Evolutionary conservation across 2,797 vertebrate genomes (phyloP).

Genomic region (Rhinatrema bivittatum): DNA sequence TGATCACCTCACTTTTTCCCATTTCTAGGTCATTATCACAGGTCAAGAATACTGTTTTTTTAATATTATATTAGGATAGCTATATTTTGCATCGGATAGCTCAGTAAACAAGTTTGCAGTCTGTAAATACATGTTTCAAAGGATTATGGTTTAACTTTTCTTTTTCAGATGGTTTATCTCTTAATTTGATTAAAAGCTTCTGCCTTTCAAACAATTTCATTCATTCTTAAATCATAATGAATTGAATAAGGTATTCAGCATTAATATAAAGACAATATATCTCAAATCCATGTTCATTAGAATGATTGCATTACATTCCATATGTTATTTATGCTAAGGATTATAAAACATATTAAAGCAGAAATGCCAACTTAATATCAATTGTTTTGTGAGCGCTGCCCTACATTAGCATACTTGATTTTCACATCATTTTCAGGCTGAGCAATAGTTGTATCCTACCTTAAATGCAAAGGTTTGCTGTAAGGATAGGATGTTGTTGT

Average conservation of each 20-base stretch:
- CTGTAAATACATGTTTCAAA: constrained; percentile 2
- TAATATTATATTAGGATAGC: too few species aligned
- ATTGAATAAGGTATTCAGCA: neutral
- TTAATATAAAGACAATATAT: neutral
- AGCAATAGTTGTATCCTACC: constrained; percentile 1
- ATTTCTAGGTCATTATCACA: too few species aligned
- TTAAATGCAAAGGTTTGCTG: constrained; percentile 21
- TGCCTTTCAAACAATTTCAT: neutral
- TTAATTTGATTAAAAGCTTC: constrained; percentile 7
- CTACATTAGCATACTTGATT: constrained; percentile 24
- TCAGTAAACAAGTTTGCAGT: neutral
- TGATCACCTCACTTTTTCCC: too few species aligned
- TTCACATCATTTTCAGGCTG: constrained; percentile 28
- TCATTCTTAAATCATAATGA: constrained; percentile 4
- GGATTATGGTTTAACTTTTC: neutral
- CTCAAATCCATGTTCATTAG: constrained; percentile 9
- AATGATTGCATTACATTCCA: constrained; percentile 14
- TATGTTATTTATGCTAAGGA: constrained; percentile 20
- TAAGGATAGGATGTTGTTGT: constrained; percentile 11
- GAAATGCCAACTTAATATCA: constrained; percentile 22
- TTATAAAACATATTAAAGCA: constrained; percentile 26
- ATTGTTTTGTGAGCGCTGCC: constrained; percentile 1
- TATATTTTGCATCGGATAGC: too few species aligned
- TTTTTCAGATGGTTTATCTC: neutral
- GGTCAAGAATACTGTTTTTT: too few species aligned